These are phyloP conservation scores for Folsomia manolachei DNA, from an alignment of 2,888 invertebrate genomes.

Conservation along the genomic window DNA sequence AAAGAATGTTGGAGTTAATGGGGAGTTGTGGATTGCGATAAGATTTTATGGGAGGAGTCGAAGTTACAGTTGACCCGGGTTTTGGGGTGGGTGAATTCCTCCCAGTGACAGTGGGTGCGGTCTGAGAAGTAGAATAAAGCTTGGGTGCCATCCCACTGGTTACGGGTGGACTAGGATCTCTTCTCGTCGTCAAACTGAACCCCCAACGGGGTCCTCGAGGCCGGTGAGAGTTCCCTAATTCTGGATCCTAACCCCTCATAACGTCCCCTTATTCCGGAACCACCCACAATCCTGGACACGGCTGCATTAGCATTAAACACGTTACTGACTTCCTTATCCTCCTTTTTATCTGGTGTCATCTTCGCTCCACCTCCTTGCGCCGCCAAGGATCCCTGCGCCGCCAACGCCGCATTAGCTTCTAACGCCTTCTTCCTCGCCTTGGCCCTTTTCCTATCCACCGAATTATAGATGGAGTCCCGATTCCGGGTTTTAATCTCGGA, in stretches of 20 bases:
- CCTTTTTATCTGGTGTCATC: not conserved
- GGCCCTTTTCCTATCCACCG: constrained; percentile 42
- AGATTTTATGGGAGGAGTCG: not conserved
- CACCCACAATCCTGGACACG: not conserved
- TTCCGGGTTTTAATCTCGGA: constrained; percentile 82
- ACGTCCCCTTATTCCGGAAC: too few relatives aligned
- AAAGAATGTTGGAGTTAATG: not conserved
- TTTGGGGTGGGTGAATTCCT: not conserved
- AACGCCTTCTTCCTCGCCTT: constrained; percentile 38
- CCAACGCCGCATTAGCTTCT: constrained; percentile 23
- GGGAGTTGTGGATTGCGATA: not conserved
- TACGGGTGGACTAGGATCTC: not conserved
- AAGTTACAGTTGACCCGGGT: not conserved
- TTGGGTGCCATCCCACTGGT: too few relatives aligned
- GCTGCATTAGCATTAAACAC: too few relatives aligned
- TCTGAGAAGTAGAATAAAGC: too few relatives aligned
- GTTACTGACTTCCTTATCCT: too few relatives aligned
- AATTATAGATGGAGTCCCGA: constrained; percentile 74
- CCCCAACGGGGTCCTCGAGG: not conserved
- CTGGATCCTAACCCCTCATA: not conserved
- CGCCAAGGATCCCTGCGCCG: not conserved
- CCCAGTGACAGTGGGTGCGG: not conserved
- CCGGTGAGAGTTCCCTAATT: not conserved
- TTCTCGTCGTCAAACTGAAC: not conserved
- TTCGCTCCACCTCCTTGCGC: not conserved